Base-by-base conservation (phyloP, 2,888 invertebrate species). In the Harpalus rubripes region DNA sequence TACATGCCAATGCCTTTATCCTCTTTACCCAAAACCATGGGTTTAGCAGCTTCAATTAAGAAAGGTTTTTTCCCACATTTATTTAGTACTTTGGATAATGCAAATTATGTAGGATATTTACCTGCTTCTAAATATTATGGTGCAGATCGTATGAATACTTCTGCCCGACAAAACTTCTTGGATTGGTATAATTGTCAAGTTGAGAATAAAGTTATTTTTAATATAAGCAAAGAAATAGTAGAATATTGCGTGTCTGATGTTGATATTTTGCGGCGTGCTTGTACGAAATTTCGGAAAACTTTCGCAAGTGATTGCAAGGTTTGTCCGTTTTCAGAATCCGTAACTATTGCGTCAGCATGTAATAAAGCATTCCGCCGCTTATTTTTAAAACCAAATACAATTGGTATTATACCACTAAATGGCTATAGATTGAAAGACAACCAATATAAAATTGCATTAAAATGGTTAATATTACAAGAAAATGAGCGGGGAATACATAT, bases 281-380 rank as follows among this genome's bases (percentile, higher is more conserved):
- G 88, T 82, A 10, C 87, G 15, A 87, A 86, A 81, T 89, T 88
- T 85, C 85, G 88, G 41, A 59, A 87, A 68, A 80, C 80, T 1
- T 85, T 89, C 22, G 22, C 88, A 0, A 68, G 81, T 10, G 83
- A 80, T 10, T 86, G 86, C 0, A 86, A 85, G 15, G 88, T 22
- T 22, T 87, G 87, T 16, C 88, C 88, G 2, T 89, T 90, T 81
- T 68, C 85, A 0, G 88, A 89, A 80, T 86, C 87, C 7, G 83
- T 84, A 0, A 89, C 89, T 0, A 87, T 88, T 12, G 86, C 87
- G 0, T 86, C 86, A 1, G 88, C 88, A 1, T 89, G 88, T 81
- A 88, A 87, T 84, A 78, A 81, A 85, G 32, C 88, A 1, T 88
- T 85, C 63, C 58, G 88, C 7, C 86, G 87, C 32, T 88, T 89